phyloP scores from a whole-genome alignment of 2,113 vertebrate genomes.

The Pterocles orientalis region DNA sequence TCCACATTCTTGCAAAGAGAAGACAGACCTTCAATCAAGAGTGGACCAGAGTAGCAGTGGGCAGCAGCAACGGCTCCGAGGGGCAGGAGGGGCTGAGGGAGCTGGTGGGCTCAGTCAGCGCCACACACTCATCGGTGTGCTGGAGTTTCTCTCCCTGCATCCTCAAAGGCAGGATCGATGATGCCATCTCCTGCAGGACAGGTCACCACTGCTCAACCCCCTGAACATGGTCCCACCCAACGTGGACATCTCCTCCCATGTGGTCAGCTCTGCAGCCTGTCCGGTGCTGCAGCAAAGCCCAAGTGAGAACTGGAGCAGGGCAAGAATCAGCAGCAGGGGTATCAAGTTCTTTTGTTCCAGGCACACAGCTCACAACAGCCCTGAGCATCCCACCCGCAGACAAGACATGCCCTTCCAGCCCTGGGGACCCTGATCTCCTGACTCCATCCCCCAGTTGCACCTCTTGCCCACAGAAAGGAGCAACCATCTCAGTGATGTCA shows the following conservation, averaged over 20 bases:
- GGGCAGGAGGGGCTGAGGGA: not conserved
- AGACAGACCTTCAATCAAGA: not conserved
- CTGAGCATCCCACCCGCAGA: not conserved
- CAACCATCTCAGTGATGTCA: not conserved
- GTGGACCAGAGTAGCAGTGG: not conserved
- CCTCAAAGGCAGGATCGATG: rapidly evolving
- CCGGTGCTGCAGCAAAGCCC: not conserved
- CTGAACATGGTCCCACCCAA: rapidly evolving
- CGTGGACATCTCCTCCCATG: rapidly evolving
- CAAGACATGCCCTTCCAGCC: not conserved
- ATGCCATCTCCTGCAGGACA: not conserved
- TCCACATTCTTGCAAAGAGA: rapidly evolving
- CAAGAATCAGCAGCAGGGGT: too few relatives aligned
- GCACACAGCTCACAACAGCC: not conserved
- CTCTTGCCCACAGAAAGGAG: not conserved
- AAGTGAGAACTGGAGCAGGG: not conserved
- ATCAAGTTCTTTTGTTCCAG: not conserved
- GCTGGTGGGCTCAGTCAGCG: not conserved
- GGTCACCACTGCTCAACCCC: not conserved
- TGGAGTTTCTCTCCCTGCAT: not conserved
- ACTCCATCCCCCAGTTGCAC: not conserved
- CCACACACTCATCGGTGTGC: not conserved
- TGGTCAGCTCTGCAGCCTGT: not conserved
- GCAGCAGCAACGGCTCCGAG: not conserved
- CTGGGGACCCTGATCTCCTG: not conserved